phyloP scores from a whole-genome alignment of 2,113 vertebrate genomes.

The Actinemys pallida region DNA sequence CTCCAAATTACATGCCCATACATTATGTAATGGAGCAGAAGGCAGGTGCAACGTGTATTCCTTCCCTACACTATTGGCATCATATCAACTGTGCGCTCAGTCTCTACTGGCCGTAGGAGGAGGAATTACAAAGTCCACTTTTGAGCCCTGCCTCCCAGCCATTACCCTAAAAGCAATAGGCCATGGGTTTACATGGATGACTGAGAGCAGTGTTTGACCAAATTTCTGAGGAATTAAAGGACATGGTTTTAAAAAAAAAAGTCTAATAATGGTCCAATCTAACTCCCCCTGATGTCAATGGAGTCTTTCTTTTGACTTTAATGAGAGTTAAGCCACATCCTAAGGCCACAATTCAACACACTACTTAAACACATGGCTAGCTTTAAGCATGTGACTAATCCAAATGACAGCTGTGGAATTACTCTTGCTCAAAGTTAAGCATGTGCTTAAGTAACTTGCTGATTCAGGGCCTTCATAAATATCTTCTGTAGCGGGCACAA shows the following conservation, averaged over 20 bases:
- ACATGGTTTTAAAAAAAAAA: not conserved
- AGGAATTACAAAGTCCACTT: not conserved
- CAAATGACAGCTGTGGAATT: not conserved
- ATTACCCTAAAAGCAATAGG: not conserved
- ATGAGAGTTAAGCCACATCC: not conserved
- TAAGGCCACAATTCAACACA: not conserved
- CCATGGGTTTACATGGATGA: not conserved
- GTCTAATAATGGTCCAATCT: not conserved
- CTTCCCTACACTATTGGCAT: not conserved
- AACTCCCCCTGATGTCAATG: not conserved
- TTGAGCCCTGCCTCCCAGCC: not conserved
- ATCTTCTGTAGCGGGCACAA: slow-evolving; percentile 52
- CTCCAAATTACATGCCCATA: not conserved
- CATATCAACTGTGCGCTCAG: not conserved
- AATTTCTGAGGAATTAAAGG: not conserved
- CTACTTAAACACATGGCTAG: not conserved
- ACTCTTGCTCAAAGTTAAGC: not conserved
- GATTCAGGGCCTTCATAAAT: slow-evolving; percentile 55
- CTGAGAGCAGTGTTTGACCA: not conserved
- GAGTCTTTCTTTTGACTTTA: not conserved
- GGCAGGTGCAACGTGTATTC: not conserved
- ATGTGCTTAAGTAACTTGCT: slow-evolving; percentile 62
- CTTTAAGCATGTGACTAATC: slow-evolving; percentile 12
- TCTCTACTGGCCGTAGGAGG: not conserved
- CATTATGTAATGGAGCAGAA: not conserved